Evolutionary conservation across 2,113 vertebrate species (phyloP), one percentile per base, ranked within the genome.

Genomic region (Dryoscopus gambensis): DNA sequence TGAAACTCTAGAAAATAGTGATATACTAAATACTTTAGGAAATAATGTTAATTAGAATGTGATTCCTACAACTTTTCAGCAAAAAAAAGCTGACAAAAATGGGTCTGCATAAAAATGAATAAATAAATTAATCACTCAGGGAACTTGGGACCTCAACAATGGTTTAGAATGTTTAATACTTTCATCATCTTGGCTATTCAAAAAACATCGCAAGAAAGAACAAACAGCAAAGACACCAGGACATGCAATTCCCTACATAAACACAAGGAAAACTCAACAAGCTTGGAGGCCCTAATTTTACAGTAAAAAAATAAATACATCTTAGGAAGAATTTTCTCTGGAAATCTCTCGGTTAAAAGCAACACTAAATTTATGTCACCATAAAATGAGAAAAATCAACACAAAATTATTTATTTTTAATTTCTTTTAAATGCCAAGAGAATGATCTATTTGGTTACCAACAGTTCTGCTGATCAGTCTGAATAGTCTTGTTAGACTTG

Each of bases 341-440:
- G 60, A 89, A 95, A 96, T 81, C 95, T 46, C 75, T 80, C 65
- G 88, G 42, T 92, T 91, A 94, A 95, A 93, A 87, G 53, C 21
- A 78, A 49, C 31, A 56, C 10, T 64, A 89, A 96, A 37, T 49
- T 95, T 87, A 96, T 87, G 50, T 33, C 60, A 91, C 15, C 60
- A 91, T 13, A 80, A 73, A 87, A 80, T 19, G 1, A 73, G 31
- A 83, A 82, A 97, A 96, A 96, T 79, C 44, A 91, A 91, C 62
- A 33, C 25, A 5, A 57, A 90, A 79, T 42, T 42, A 56, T 9
- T 71, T 82, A 10, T 46, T 76, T 79, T 35, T 8, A 4, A 52
- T 33, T 87, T 90, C 53, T 84, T 94, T 94, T 90, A 70, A 80
- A 97, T 35, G 68, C 21, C 57, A 94, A 94, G 47, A 83, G 33